Evolutionary conservation across 2,797 vertebrate genomes (phyloP).

Genomic region (Sebastes diaconus): DNA sequence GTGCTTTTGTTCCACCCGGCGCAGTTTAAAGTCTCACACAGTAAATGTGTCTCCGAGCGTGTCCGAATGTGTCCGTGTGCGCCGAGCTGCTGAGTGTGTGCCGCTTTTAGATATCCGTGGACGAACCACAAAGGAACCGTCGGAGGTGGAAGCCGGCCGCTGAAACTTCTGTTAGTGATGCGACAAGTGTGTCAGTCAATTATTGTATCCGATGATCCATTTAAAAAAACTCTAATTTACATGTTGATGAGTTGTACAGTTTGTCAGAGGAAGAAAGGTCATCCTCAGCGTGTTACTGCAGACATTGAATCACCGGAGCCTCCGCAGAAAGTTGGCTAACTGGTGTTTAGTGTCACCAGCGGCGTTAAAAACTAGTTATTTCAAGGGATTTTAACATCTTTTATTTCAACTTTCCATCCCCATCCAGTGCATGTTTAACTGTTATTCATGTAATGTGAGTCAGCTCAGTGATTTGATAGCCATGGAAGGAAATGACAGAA

Average conservation of each 20-base stretch:
- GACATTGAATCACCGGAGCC: too few relatives aligned
- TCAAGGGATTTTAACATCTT: background rate
- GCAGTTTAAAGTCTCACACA: background rate
- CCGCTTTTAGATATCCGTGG: background rate
- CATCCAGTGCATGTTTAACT: background rate
- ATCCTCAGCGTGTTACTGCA: too few relatives aligned
- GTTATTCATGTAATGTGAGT: background rate
- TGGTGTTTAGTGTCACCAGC: too few relatives aligned
- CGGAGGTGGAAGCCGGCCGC: too few relatives aligned
- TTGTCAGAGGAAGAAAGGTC: too few relatives aligned
- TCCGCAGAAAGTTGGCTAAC: too few relatives aligned
- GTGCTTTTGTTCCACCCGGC: background rate
- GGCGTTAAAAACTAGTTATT: background rate
- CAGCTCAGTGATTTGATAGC: too few relatives aligned
- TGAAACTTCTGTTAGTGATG: too few relatives aligned
- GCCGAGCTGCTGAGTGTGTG: background rate
- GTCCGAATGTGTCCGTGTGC: background rate
- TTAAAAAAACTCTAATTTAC: too few relatives aligned
- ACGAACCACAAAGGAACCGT: background rate
- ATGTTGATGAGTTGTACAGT: too few relatives aligned
- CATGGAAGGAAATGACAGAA: background rate
- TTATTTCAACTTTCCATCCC: background rate
- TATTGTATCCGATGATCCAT: too few relatives aligned
- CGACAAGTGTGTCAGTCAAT: too few relatives aligned
- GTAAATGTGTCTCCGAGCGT: background rate